Base-by-base conservation (phyloP, 2,888 invertebrate genomes). In the Pristionchus mayeri region DNA sequence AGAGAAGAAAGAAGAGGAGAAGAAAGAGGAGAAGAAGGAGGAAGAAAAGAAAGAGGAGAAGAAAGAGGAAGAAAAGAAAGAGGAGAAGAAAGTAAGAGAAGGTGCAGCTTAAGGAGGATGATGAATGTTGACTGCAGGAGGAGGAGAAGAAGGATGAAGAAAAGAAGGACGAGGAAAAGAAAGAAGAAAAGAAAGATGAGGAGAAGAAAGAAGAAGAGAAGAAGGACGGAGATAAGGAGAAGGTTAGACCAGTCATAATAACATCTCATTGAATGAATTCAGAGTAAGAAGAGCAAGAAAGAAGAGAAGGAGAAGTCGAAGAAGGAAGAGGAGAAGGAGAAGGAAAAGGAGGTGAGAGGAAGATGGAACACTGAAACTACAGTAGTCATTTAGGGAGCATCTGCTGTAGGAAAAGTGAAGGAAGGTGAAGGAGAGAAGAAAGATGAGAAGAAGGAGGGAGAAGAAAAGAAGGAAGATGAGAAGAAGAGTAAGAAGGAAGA, bases 261-360 rank as follows among this genome's bases (percentile, higher is more conserved):
- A 40, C 44, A 2, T 3, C 11, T 30, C 24, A 50, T 37, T 9
- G 21, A 34, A 30, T 1, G 9, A 78, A 27, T 21, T 30, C 21
- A 52, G 52, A 52, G 52, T 27, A 78, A 52, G 78, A 52, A 78
- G 50, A 63, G 63, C 34, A 63, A 63, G 34, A 63, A 63, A 34
- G 78, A 78, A 34, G 78, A 52, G 3, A 52, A 50, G 71, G 67
- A 67, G 37, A 67, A 67, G 27, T 67, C 67, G 37, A 67, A 71
- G 71, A 71, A 71, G 24, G 50, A 50, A 6, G 44, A 71, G 44
- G 52, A 78, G 21, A 44, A 48, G 44, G 75, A 75, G 44, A 75
- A 48, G 75, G 3, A 96, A 30, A 87, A 86, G 79, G 91, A 91
- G 21, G 88, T 85, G 30, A 86, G 81, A 63, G 21, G 85, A 34